These are phyloP conservation scores for Esox niger DNA, from an alignment of 2,113 vertebrate species.

Conservation along the genomic window DNA sequence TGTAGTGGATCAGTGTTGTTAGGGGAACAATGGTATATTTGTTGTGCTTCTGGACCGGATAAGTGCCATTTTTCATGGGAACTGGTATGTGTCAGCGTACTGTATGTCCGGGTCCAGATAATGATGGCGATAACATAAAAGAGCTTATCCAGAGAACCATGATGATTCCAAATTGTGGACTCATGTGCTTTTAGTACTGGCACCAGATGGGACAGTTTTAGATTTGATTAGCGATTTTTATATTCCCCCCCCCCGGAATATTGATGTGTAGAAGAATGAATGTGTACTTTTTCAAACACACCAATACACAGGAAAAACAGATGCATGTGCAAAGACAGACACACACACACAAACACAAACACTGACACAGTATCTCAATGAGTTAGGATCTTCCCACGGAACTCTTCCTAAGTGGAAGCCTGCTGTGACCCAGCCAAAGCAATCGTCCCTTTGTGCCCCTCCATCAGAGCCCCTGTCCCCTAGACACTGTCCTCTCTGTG, in stretches of 20 bases:
- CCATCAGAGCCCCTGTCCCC: conserved; percentile 44
- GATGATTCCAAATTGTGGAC: too few species aligned
- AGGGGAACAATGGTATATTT: conserved; percentile 60
- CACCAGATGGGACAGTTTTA: neutral
- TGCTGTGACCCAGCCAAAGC: conserved; percentile 53
- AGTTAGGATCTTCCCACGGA: conserved; percentile 57
- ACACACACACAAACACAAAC: neutral
- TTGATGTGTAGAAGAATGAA: conserved; percentile 4
- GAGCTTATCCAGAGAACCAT: neutral
- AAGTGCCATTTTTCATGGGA: conserved; percentile 44
- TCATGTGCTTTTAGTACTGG: neutral
- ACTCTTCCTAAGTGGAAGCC: conserved; percentile 47
- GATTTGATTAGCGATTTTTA: neutral
- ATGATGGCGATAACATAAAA: conserved; percentile 34
- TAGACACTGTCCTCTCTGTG: conserved; percentile 61
- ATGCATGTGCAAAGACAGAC: too few species aligned
- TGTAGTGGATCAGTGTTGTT: conserved; percentile 24
- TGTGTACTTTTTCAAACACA: too few species aligned
- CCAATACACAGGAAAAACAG: neutral
- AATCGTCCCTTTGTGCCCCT: conserved; percentile 59
- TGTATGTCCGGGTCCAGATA: conserved; percentile 32
- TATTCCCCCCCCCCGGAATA: conserved; percentile 34
- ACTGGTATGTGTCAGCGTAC: conserved; percentile 38
- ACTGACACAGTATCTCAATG: conserved; percentile 27
- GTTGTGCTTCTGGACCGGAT: conserved; percentile 47